These are phyloP conservation scores for Epinotia brunnichana DNA, from an alignment of 2,888 invertebrate species.

Conservation along the genomic window DNA sequence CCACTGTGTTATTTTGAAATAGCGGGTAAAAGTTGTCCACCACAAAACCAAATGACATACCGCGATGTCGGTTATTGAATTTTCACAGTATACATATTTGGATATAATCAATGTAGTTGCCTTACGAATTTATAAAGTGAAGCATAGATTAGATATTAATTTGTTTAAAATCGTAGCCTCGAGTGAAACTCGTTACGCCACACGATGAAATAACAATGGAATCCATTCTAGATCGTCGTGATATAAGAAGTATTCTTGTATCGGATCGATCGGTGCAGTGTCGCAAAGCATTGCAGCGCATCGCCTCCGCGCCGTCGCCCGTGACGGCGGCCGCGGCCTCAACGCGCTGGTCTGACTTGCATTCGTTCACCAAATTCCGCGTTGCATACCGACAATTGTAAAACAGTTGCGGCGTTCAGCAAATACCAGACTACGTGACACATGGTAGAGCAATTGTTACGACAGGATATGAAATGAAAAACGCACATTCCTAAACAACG, in stretches of 20 bases:
- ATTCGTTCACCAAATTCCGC: constrained; percentile 12
- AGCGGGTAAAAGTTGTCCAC: background rate
- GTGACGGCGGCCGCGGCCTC: constrained; percentile 31
- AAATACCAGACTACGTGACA: constrained; percentile 7
- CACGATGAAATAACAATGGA: constrained; percentile 25
- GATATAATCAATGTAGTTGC: background rate
- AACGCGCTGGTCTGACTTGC: constrained; percentile 20
- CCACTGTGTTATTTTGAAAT: background rate
- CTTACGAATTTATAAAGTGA: background rate
- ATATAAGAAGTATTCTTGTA: constrained; percentile 32
- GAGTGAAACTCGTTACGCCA: constrained; percentile 25
- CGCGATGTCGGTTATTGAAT: background rate
- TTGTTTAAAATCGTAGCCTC: constrained; percentile 15
- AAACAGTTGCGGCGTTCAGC: constrained; percentile 5
- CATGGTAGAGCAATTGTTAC: constrained; percentile 4
- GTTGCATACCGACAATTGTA: constrained; percentile 8
- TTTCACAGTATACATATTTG: background rate
- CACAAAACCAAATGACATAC: background rate
- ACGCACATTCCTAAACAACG: background rate
- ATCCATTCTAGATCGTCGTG: constrained; percentile 34
- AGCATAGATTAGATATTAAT: constrained; percentile 2
- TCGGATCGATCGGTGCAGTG: constrained; percentile 36
- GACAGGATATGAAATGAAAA: constrained; percentile 3
- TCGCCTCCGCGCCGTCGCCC: constrained; percentile 30
- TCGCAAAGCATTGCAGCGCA: constrained; percentile 36